Evolutionary conservation across 92 coral and sea anemone genomes (phyloP), one percentile per base, ranked within the genome.

Genomic region (Virgularia gustaviana): DNA sequence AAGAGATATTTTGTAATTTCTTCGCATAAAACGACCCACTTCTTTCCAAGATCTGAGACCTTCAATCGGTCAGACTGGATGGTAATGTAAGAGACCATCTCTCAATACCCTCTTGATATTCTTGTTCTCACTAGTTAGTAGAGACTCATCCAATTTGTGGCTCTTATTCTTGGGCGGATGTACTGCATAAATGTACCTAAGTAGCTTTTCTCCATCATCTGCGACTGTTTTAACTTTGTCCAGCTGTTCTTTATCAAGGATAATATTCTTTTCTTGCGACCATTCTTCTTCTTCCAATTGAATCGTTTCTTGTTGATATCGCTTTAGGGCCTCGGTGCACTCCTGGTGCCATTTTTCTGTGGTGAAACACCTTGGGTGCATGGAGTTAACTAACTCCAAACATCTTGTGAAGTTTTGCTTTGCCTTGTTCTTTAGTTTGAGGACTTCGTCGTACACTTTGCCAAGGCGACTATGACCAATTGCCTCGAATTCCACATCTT

Each of bases 401-500:
- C 88, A 74, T n/a, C 83, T 78, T 76, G 53, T 90, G 79, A 72
- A 90, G 53, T 90, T 88, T 6, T 67, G 72, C 63, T 90, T 90
- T 63, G 97, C 89, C 61, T 73, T 83, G 30, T 62, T 49, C 44
- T 77, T 79, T 9, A 87, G 61, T 38, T 80, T 91, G 36, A 91
- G 82, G 32, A 91, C 91, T 49, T 79, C 82, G 76, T 88, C 90
- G 49, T 91, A 91, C 30, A 90, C 88, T 24, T 22, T 68, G n/a
- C 97, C 97, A 6, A 90, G 85, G n/a, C 79, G 71, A 36, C 96
- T 80, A 20, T 80, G 86, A 3, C 91, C 91, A 41, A 88, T 86
- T 51, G 97, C 97, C 71, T 91, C 97, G 33, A 82, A 91, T 39
- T 90, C 90, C n/a, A 90, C 72, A 20, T 90, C 95, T 22, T 85